A percentile compares a stretch with the other conserved stretches of the same genome.
Conservation (phyloP, 2,888 invertebrate genomes). For the Torymus tubicola region DNA sequence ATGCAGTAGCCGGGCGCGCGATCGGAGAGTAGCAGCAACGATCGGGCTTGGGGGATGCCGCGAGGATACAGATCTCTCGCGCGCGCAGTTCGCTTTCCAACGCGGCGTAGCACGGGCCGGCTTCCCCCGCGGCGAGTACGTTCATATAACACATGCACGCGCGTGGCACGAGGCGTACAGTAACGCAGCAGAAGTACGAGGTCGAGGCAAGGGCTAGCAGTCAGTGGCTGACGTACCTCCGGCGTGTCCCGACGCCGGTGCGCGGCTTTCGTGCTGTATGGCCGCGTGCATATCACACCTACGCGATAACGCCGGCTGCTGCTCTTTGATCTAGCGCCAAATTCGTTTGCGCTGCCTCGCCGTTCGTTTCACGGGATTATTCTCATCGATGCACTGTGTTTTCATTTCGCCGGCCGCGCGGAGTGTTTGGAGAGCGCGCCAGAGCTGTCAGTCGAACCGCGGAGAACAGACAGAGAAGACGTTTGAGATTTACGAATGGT, state of each 20-base stretch:
- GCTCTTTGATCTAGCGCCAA: constrained; percentile 26
- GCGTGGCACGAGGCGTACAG: background rate
- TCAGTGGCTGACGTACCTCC: constrained; percentile 54
- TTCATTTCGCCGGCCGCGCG: background rate
- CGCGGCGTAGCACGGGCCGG: constrained; percentile 20
- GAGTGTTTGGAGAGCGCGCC: no score
- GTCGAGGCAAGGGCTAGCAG: constrained; percentile 36
- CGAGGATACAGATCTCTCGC: background rate
- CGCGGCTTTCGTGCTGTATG: no score
- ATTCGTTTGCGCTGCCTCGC: background rate
- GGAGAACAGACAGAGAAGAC: no score
- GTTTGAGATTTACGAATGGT: no score
- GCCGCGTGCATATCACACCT: no score
- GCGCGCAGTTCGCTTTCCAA: constrained; percentile 22
- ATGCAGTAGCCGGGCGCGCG: background rate
- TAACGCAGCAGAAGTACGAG: constrained; percentile 2
- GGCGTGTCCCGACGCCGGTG: constrained; percentile 47
- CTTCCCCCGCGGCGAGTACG: background rate
- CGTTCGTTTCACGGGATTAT: background rate
- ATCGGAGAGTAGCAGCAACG: constrained; percentile 21
- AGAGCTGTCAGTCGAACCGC: no score
- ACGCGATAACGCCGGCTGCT: background rate
- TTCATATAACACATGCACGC: no score
- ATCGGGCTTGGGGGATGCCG: constrained; percentile 6
- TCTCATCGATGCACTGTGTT: constrained; percentile 11